Conservation (phyloP, 2,113 vertebrate genomes). For the Carollia perspicillata region DNA sequence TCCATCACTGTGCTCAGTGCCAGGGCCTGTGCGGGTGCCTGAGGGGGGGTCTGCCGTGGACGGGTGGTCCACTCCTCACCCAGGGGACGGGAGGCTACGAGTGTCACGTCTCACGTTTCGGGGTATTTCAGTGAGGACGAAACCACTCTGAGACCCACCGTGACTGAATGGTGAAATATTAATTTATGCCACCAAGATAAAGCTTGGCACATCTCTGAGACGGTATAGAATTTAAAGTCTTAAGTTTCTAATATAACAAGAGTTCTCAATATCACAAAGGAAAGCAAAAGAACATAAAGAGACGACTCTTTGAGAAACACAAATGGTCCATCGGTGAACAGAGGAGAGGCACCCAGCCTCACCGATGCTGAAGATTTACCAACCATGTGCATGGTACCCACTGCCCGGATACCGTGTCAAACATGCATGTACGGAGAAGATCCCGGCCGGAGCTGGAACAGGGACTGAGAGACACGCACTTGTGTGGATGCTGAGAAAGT, state of each 20-base stretch:
- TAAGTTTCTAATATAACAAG: not conserved
- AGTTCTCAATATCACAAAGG: not conserved
- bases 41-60: not conserved
- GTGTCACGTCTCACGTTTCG: not conserved
- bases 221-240: not conserved
- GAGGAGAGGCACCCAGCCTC: not conserved
- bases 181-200: not conserved
- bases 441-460: not conserved
- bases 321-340: not conserved
- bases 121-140: not conserved
- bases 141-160: not conserved
- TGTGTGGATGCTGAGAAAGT: not conserved
- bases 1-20: accelerated
- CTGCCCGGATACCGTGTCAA: not conserved
- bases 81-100: not conserved
- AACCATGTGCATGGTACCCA: accelerated
- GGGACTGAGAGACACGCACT: not conserved
- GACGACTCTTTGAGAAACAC: not conserved
- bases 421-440: not conserved
- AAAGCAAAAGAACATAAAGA: not conserved
- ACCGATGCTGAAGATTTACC: not conserved
- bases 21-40: accelerated
- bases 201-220: not conserved
- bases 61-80: not conserved
- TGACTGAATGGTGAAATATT: not conserved